phyloP scores from a whole-genome alignment of 2,113 vertebrate genomes.

The Poeciliopsis retropinna region DNA sequence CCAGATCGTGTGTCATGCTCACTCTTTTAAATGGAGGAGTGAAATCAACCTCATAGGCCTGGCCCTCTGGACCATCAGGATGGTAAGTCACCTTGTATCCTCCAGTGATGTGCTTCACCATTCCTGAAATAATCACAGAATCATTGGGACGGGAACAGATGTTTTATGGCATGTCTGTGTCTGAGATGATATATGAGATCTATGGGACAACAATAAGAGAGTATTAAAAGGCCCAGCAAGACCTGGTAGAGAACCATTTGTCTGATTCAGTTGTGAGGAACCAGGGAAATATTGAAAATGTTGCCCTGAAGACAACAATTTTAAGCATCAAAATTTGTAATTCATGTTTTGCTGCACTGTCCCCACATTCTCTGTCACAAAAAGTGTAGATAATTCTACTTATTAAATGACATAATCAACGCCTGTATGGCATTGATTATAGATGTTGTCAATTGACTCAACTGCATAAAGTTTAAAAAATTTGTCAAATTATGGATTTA shows the following conservation, averaged over 20 bases:
- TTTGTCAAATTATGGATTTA: too few species aligned
- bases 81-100: constrained; percentile 91
- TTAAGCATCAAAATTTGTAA: too few species aligned
- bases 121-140: constrained; percentile 79
- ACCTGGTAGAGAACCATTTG: not conserved
- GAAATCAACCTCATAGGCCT: constrained; percentile 90
- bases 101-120: constrained; percentile 94
- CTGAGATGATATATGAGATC: not conserved
- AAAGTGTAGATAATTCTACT: too few species aligned
- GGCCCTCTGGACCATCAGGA: constrained; percentile 92
- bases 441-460: too few species aligned
- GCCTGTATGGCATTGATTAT: too few species aligned
- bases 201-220: not conserved
- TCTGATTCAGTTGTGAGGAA: too few species aligned
- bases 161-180: not conserved
- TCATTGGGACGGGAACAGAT: not conserved
- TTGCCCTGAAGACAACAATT: too few species aligned
- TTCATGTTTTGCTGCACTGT: not conserved
- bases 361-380: not conserved
- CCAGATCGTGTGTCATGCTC: constrained; percentile 90
- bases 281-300: too few species aligned
- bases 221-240: not conserved
- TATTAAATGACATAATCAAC: not conserved
- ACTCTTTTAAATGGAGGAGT: constrained; percentile 93
- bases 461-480: too few species aligned